Percentiles rank a stretch among this genome's conserved stretches.
phyloP scores from a whole-genome alignment of 1,140 invertebrate species.

The Nasonia giraulti region DNA sequence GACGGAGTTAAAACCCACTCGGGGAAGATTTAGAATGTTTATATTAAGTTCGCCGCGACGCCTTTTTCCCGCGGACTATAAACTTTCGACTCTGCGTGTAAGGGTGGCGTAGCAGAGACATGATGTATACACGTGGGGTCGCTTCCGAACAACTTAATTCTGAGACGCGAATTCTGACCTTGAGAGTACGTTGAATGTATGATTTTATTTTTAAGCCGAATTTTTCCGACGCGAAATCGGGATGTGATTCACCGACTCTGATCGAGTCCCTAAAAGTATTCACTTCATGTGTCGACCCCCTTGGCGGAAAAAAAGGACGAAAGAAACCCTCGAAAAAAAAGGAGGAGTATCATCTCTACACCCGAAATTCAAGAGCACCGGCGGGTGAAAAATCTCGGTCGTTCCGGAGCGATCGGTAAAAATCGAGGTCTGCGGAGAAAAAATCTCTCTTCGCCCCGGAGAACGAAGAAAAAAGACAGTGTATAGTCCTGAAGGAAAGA shows the following conservation, averaged over 20 bases:
- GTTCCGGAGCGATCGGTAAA: conserved; percentile 33
- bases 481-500: not conserved
- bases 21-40: conserved; percentile 49
- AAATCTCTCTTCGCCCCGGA: not conserved
- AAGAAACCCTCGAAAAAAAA: not conserved
- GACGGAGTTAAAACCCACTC: conserved; percentile 37
- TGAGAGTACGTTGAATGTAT: too few relatives aligned
- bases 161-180: not conserved
- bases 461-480: not conserved
- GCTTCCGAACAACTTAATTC: not conserved
- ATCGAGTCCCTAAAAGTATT: not conserved
- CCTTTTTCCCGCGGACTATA: not conserved
- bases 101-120: not conserved
- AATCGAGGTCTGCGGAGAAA: conserved; percentile 11
- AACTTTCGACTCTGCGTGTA: not conserved
- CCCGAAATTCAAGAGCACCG: not conserved
- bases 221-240: too few relatives aligned
- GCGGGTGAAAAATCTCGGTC: conserved; percentile 26
- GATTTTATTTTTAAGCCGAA: too few relatives aligned
- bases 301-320: not conserved
- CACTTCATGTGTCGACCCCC: not conserved
- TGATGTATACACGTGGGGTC: not conserved
- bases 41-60: conserved; percentile 38
- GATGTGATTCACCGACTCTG: too few relatives aligned
- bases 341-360: not conserved